Evolutionary conservation across 1,140 invertebrate species (phyloP), one percentile per base, ranked within the genome.

Genomic region (Lasioglossum baleicum): DNA sequence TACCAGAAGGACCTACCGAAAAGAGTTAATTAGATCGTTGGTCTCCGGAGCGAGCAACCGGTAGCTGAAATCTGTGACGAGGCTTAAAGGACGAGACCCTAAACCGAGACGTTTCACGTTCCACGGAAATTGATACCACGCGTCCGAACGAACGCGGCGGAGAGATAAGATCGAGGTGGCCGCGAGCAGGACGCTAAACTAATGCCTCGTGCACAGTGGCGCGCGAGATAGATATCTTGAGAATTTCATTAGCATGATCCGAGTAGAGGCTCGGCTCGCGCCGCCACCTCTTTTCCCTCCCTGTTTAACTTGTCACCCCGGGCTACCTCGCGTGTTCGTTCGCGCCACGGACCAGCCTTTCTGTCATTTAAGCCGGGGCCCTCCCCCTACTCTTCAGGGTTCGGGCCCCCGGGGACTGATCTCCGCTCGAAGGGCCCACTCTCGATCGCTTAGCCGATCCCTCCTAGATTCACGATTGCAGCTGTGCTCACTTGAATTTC

Each of bases 211-310:
- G 61, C 60, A 75, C 82, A 70, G 82, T 83, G 80, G 82, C 84
- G 73, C 73, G 56, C 56, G 35, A 81, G 86, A 87, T 87, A 84
- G 73, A 82, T 82, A 87, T 87, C 86, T 87, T 87, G 86, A 86
- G 86, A 87, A 87, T 86, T 87, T 87, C 86, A 87, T 87, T 87
- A 87, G 86, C 86, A 87, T 86, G 83, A 84, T 81, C 63, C 72
- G 67, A 44, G 71, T 42, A 42, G 67, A 35, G 44, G 6, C 64
- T 51, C 20, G 53, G 61, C 72, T 80, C 58, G 67, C 76, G 69
- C 60, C 70, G 40, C 68, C 72, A 61, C 44, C 63, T 48, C 22
- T 58, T 48, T 44, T 61, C 75, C 56, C 66, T 35, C 44, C 71
- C 56, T 71, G 53, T 79, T 84, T 83, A 84, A 83, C 80, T 79